Base-by-base conservation (phyloP, 2,888 invertebrate species). In the Standfussiana lucernea region DNA sequence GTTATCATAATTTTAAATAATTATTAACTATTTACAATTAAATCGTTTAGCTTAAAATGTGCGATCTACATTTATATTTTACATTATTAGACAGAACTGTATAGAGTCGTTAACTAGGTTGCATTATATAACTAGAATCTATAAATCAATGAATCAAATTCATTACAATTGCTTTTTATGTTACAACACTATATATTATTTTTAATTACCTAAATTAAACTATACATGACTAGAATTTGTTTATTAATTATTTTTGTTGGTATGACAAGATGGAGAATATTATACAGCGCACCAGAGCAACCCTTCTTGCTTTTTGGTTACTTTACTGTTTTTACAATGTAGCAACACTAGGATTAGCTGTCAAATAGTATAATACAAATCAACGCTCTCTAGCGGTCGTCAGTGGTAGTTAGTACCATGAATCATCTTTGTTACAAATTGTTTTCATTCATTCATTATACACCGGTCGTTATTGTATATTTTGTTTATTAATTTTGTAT, bases 131-230 rank as follows among this genome's bases (percentile, higher is more conserved):
- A 35, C 79, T 84, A 79, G 1, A n/a, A 71, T 72, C 18, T 72
- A 68, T 75, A 64, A 61, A 64, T 71, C 79, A 80, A 90, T 93
- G 92, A 93, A 93, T 93, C 90, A 79, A 80, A 93, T 93, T 93
- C 92, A 92, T 91, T 89, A 82, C 67, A 83, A 92, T 93, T 93
- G 91, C 90, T 92, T 92, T 65, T 71, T 75, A 73, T 61, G 56
- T 67, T 79, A 83, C 40, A 75, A 71, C 79, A 83, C 68, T 40
- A 76, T 50, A 45, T 79, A 72, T 71, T 79, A 76, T 75, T 77
- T 75, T 61, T 75, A 84, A 70, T 69, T 76, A 65, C 32, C 24
- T 70, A 64, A 37, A 75, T 42, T 82, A 85, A 83, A 35, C 50
- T 65, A 61, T 50, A 80, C 15, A 80, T 4, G 84, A 80, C 86